phyloP scores from a whole-genome alignment of 2,113 vertebrate species.

The Phalacrocorax brasilianus region DNA sequence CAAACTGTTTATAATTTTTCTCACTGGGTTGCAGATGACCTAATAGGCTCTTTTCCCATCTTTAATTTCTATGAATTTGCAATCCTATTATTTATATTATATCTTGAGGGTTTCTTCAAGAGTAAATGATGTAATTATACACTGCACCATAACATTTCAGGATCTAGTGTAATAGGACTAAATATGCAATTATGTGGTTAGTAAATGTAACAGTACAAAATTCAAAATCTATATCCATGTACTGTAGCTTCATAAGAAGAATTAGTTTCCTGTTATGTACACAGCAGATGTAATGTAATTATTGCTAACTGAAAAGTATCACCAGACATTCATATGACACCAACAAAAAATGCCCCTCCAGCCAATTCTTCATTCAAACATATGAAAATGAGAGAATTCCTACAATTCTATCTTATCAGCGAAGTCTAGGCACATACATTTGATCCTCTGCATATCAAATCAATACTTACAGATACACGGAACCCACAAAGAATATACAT shows the following conservation, averaged over 20 bases:
- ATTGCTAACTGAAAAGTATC: constrained; percentile 26
- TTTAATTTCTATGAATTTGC: constrained; percentile 63
- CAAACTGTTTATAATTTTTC: constrained; percentile 35
- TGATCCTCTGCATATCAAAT: not conserved
- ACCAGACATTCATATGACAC: not conserved
- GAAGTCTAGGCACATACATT: not conserved
- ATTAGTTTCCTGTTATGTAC: constrained; percentile 19
- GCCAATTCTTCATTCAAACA: constrained; percentile 1
- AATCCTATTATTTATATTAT: constrained; percentile 62
- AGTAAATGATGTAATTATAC: constrained; percentile 55
- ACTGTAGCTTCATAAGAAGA: not conserved
- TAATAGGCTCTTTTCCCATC: constrained; percentile 58
- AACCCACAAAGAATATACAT: not conserved
- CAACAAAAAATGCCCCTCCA: constrained; percentile 28
- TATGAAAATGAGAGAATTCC: constrained; percentile 11
- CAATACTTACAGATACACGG: not conserved
- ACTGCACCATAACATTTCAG: constrained; percentile 18
- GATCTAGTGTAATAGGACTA: not conserved
- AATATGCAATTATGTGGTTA: constrained; percentile 32
- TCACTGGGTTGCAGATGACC: constrained; percentile 32
- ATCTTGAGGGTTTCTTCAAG: constrained; percentile 55
- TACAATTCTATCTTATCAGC: constrained; percentile 5
- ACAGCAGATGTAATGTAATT: constrained; percentile 65
- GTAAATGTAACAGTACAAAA: constrained; percentile 21
- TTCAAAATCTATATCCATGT: not conserved